Percentiles rank a stretch among this genome's conserved stretches.
Evolutionary conservation across 2,797 vertebrate species (phyloP).

Genomic region (Lutjanus argentimaculatus): DNA sequence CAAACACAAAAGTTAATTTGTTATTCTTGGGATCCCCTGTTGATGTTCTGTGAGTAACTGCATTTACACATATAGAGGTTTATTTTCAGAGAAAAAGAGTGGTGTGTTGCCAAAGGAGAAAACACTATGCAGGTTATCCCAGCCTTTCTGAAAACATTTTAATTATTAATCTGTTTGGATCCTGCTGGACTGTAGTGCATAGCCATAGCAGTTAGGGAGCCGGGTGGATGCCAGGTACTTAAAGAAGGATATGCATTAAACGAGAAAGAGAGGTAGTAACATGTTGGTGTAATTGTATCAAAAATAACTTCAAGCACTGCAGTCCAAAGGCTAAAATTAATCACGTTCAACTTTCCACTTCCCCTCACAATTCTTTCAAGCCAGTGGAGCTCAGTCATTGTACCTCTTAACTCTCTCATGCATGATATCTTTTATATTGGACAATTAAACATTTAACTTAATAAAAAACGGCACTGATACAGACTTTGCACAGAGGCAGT

Average conservation of each 20-base stretch:
- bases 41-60: constrained; percentile 41
- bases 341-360: constrained; percentile 54
- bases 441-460: constrained; percentile 59
- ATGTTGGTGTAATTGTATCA: constrained; percentile 37
- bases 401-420: constrained; percentile 50
- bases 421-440: constrained; percentile 48
- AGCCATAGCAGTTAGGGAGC: constrained; percentile 55
- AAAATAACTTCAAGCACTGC: constrained; percentile 45
- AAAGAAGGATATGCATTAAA: constrained; percentile 21
- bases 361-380: constrained; percentile 55
- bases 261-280: constrained; percentile 12
- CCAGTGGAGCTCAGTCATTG: constrained; percentile 53
- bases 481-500: constrained; percentile 1
- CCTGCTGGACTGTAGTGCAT: constrained; percentile 68
- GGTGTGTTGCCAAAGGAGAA: constrained; percentile 48
- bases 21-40: constrained; percentile 56
- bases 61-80: constrained; percentile 59
- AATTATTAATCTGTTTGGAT: constrained; percentile 84
- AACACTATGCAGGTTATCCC: constrained; percentile 58
- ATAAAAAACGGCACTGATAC: constrained; percentile 6
- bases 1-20: constrained; percentile 33
- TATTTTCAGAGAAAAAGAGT: constrained; percentile 57
- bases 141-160: constrained; percentile 73
- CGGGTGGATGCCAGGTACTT: constrained; percentile 20
- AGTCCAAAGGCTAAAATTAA: constrained; percentile 44